Evolutionary conservation across 2,888 invertebrate genomes (phyloP).

Genomic region (Rosalia funebris): DNA sequence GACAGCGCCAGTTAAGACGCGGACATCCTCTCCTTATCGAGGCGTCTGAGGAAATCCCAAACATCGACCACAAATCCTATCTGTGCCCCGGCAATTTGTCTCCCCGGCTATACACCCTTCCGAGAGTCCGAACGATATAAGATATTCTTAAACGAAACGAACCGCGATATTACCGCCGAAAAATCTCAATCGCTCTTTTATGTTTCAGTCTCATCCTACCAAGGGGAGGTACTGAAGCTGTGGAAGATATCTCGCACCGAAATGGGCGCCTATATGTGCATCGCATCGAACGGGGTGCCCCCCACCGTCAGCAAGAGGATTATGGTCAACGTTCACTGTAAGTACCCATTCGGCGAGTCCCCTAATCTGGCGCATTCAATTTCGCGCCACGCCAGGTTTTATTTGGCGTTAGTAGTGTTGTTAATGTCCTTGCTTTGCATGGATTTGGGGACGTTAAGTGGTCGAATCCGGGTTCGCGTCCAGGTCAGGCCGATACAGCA

Average conservation of each 20-base stretch:
- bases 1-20: not conserved
- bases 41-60: not conserved
- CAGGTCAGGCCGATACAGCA: not conserved
- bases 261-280: slow-evolving; percentile 92
- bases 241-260: slow-evolving; percentile 86
- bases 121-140: not conserved
- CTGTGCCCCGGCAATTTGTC: slow-evolving; percentile 16
- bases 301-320: slow-evolving; percentile 91
- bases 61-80: slow-evolving; percentile 17
- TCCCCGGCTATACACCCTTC: slow-evolving; percentile 1
- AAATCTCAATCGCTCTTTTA: slow-evolving; percentile 13
- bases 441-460: slow-evolving; percentile 14
- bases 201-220: slow-evolving; percentile 73
- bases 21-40: not conserved
- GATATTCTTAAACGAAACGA: slow-evolving; percentile 23
- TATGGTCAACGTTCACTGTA: slow-evolving; percentile 88
- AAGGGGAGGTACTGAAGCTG: slow-evolving; percentile 80
- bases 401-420: slow-evolving; percentile 25
- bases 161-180: slow-evolving; percentile 20
- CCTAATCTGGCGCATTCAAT: slow-evolving; percentile 36
- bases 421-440: slow-evolving; percentile 25
- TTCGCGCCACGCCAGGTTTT: slow-evolving; percentile 27
- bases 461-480: not conserved
- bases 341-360: slow-evolving; percentile 65
- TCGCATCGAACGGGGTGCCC: slow-evolving; percentile 88